These are phyloP conservation scores for Podarcis raffonei DNA, from an alignment of 2,113 vertebrate species.

Conservation along the genomic window DNA sequence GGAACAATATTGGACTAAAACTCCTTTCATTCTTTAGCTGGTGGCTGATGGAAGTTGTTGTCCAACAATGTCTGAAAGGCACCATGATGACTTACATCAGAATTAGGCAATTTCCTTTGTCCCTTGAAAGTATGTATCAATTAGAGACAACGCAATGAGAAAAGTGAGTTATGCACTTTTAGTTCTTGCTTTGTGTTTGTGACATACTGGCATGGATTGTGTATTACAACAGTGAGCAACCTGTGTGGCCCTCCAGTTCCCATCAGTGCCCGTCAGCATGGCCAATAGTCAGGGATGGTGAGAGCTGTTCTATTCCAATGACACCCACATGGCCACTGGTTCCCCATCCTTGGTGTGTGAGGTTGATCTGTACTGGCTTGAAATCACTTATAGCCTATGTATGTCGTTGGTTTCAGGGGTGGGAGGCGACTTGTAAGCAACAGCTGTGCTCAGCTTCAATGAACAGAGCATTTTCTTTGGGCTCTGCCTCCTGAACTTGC, in stretches of 20 bases:
- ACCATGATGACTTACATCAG: not conserved
- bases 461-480: not conserved
- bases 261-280: too few relatives aligned
- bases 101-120: not conserved
- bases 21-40: too few relatives aligned
- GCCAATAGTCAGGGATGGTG: too few relatives aligned
- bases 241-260: too few relatives aligned
- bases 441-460: not conserved
- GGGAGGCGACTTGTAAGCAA: too few relatives aligned
- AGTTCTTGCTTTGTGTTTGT: not conserved
- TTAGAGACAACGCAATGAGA: not conserved
- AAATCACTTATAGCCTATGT: not conserved
- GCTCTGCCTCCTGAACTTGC: not conserved
- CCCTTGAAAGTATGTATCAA: not conserved
- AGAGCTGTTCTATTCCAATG: too few relatives aligned
- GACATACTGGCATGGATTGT: not conserved
- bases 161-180: not conserved
- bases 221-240: too few relatives aligned
- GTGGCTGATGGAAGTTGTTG: too few relatives aligned
- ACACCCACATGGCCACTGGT: too few relatives aligned
- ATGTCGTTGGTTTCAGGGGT: too few relatives aligned
- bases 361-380: not conserved
- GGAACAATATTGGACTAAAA: too few relatives aligned
- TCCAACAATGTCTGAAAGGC: too few relatives aligned
- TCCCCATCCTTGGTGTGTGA: not conserved